Evolutionary conservation across 2,797 vertebrate species (phyloP).

Genomic region (Choloepus didactylus): DNA sequence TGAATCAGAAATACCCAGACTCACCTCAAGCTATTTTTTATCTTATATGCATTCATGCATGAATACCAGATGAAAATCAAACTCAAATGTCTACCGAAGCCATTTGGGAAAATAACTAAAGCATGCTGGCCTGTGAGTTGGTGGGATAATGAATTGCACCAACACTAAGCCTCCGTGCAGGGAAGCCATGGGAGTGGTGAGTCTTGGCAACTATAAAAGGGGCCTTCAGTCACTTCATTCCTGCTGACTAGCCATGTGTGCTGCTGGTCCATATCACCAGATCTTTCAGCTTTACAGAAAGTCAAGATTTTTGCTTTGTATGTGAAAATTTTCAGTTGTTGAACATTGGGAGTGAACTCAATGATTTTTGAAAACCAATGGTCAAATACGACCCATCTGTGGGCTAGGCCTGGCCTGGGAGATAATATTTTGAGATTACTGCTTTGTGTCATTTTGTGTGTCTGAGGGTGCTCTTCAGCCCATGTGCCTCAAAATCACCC

Average conservation of each 20-base stretch:
- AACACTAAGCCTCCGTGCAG: not conserved
- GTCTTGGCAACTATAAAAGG: not conserved
- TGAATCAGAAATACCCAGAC: not conserved
- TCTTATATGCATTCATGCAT: not conserved
- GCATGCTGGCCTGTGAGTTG: not conserved
- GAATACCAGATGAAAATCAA: slow-evolving; percentile 11
- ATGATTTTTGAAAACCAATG: not conserved
- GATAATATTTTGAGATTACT: not conserved
- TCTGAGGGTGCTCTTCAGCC: not conserved
- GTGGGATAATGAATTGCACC: not conserved
- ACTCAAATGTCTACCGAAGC: not conserved
- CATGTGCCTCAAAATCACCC: not conserved
- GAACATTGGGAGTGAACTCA: not conserved
- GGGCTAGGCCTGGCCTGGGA: no score
- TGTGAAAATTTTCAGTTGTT: not conserved
- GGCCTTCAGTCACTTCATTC: not conserved
- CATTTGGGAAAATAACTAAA: not conserved
- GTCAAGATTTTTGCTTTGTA: not conserved
- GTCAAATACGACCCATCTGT: not conserved
- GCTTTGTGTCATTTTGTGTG: not conserved
- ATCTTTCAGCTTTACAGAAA: not conserved
- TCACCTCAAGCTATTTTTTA: not conserved
- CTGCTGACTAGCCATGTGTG: fast-evolving
- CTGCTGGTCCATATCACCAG: not conserved
- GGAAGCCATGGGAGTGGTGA: not conserved